A percentile compares a stretch with the other conserved stretches of the same genome.
These are phyloP conservation scores for Listronotus oregonensis DNA, from an alignment of 1,140 invertebrate species.

Conservation along the genomic window DNA sequence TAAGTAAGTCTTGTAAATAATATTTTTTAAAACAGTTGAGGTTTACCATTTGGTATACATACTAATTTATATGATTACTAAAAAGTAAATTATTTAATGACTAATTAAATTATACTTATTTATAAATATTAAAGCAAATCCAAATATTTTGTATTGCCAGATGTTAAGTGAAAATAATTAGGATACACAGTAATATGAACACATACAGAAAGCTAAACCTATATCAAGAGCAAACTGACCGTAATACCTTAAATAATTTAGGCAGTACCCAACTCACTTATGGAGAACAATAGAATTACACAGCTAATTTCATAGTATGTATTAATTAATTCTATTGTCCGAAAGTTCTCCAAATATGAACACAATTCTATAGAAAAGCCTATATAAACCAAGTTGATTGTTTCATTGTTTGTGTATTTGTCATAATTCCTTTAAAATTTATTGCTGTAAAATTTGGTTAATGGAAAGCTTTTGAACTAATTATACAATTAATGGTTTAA, in stretches of 20 bases:
- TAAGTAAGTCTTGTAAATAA: no score
- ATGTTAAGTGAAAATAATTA: no score
- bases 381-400: constrained; percentile 25
- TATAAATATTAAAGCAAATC: no score
- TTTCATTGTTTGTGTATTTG: constrained; percentile 35
- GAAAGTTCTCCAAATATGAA: constrained; percentile 35
- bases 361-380: constrained; percentile 26
- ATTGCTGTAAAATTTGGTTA: constrained; percentile 22
- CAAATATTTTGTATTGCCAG: no score
- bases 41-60: no score
- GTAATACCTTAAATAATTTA: constrained; percentile 25
- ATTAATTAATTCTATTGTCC: constrained; percentile 33
- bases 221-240: constrained; percentile 1
- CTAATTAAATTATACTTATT: no score
- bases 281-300: constrained; percentile 32
- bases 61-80: no score
- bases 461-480: constrained; percentile 24
- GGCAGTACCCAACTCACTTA: constrained; percentile 12
- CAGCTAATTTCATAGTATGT: constrained; percentile 26
- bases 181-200: neutral
- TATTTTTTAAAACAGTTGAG: no score
- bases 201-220: neutral
- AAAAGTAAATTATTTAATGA: no score
- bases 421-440: constrained; percentile 31
- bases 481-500: constrained; percentile 27